These are phyloP conservation scores for Macropus fuliginosus DNA, from an alignment of 2,797 vertebrate genomes.

Conservation along the genomic window DNA sequence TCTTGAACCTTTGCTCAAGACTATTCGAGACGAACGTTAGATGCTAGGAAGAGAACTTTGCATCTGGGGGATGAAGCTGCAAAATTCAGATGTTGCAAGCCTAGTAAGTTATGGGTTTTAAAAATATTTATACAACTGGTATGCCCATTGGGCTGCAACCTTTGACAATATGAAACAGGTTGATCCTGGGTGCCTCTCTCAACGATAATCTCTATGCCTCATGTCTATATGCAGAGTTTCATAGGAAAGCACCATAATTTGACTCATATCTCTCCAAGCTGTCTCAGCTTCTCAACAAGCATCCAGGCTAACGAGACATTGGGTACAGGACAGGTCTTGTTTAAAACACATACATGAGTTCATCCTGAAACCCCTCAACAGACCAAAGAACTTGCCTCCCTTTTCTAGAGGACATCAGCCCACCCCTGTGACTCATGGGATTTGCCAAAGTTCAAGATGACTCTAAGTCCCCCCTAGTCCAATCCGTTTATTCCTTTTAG, in stretches of 20 bases:
- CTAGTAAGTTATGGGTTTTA: constrained; percentile 75
- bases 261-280: background rate
- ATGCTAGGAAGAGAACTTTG: constrained; percentile 78
- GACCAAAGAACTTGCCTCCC: background rate
- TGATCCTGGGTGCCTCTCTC: background rate
- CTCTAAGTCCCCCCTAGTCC: background rate
- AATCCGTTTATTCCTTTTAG: background rate
- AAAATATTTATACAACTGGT: constrained; percentile 3
- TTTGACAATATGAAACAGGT: background rate
- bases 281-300: background rate
- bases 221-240: background rate
- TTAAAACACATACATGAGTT: background rate
- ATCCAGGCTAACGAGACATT: background rate
- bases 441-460: background rate
- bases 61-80: constrained; percentile 80
- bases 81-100: constrained; percentile 79
- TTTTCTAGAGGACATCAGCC: background rate
- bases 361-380: background rate
- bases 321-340: background rate
- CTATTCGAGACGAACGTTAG: constrained; percentile 80
- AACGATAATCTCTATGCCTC: background rate
- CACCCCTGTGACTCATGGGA: background rate
- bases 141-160: background rate
- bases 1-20: constrained; percentile 78
- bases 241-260: background rate